Conservation (phyloP, 2,113 vertebrate species). For the Phaethon lepturus region DNA sequence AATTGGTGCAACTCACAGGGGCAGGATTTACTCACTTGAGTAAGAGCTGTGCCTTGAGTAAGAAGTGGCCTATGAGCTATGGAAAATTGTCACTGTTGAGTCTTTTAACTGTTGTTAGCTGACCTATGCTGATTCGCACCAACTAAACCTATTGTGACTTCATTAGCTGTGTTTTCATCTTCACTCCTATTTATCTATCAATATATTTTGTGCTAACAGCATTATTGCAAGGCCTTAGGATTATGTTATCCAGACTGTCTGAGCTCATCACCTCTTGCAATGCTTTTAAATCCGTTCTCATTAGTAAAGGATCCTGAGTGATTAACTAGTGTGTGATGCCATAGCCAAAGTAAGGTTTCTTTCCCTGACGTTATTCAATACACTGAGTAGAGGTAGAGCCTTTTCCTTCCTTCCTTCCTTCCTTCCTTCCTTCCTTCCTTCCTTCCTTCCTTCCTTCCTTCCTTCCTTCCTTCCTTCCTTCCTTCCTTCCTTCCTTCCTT, state of each 20-base stretch:
- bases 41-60: neutral
- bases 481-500: too few species aligned
- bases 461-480: fast-evolving
- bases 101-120: neutral
- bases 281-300: constrained; percentile 35
- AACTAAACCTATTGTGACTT: neutral
- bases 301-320: neutral
- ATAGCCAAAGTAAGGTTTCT: neutral
- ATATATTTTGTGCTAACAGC: neutral
- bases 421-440: fast-evolving
- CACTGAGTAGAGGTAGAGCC: neutral
- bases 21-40: neutral
- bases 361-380: neutral
- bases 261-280: neutral
- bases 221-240: neutral
- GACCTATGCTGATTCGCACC: neutral
- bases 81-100: neutral
- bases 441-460: fast-evolving
- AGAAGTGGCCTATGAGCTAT: neutral
- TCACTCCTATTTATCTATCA: neutral
- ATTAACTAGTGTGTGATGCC: neutral
- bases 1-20: neutral
- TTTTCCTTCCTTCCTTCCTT: neutral
- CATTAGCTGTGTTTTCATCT: neutral
- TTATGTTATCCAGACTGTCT: constrained; percentile 6